Evolutionary conservation across 2,113 vertebrate genomes (phyloP).

Genomic region (Apeltes quadracus): DNA sequence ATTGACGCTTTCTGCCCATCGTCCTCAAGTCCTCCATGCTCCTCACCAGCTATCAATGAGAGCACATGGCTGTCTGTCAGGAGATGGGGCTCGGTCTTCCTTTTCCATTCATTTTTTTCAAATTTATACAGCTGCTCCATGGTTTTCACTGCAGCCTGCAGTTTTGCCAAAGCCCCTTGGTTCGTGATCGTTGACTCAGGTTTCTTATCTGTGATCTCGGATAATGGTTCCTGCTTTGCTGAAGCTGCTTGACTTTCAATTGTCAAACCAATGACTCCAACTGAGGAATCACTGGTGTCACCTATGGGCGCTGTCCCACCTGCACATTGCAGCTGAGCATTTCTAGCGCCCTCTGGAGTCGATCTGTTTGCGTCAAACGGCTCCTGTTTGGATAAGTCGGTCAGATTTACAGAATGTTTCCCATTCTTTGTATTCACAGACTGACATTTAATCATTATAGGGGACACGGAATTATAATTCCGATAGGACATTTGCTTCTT

Average conservation of each 20-base stretch:
- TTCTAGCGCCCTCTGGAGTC: slow-evolving; percentile 77
- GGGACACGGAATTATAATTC: slow-evolving; percentile 79
- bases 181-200: slow-evolving; percentile 67
- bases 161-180: slow-evolving; percentile 87
- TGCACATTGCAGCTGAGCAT: slow-evolving; percentile 75
- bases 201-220: slow-evolving; percentile 76
- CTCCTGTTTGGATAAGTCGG: slow-evolving; percentile 50
- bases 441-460: slow-evolving; percentile 94
- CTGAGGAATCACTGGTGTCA: slow-evolving; percentile 68
- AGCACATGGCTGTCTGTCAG: slow-evolving; percentile 89
- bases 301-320: slow-evolving; percentile 77
- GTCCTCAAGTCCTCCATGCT: slow-evolving; percentile 50
- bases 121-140: slow-evolving; percentile 97
- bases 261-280: slow-evolving; percentile 74
- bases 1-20: neutral
- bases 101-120: slow-evolving; percentile 91
- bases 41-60: slow-evolving; percentile 84
- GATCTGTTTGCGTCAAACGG: slow-evolving; percentile 50
- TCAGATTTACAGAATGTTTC: slow-evolving; percentile 56
- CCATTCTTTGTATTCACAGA: slow-evolving; percentile 83
- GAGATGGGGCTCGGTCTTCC: slow-evolving; percentile 82
- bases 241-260: slow-evolving; percentile 79
- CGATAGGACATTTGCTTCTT: slow-evolving; percentile 78
- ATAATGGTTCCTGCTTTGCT: slow-evolving; percentile 77
- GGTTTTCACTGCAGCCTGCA: slow-evolving; percentile 92